These are phyloP conservation scores for Odontocolon sp. DNA, from an alignment of 2,888 invertebrate genomes.

Conservation along the genomic window DNA sequence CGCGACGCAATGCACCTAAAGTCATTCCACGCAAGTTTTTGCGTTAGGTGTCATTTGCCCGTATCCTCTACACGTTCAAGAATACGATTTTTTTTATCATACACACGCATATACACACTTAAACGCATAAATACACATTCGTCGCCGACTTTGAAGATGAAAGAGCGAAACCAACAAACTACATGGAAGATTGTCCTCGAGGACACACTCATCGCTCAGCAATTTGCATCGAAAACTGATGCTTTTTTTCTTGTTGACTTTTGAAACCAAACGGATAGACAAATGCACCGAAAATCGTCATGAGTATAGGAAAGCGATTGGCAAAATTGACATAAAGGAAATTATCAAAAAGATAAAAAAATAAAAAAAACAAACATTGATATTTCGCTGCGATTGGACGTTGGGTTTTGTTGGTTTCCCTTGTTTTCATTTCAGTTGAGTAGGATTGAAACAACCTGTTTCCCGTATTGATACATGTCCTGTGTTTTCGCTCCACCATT, in stretches of 20 bases:
- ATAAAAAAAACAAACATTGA: conserved; percentile 22
- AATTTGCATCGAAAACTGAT: conserved; percentile 31
- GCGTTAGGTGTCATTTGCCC: too few relatives aligned
- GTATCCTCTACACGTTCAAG: too few relatives aligned
- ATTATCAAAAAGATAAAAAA: background rate
- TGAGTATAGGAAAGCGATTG: conserved; percentile 24
- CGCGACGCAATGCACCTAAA: conserved; percentile 5
- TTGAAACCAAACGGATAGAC: conserved; percentile 80
- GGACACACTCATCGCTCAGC: conserved; percentile 50
- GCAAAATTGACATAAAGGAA: conserved; percentile 17
- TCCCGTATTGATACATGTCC: conserved; percentile 39
- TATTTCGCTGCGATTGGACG: conserved; percentile 76
- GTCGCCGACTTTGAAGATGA: conserved; percentile 67
- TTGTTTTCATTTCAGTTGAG: conserved; percentile 62
- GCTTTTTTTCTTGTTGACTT: conserved; percentile 32
- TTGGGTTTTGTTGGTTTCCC: conserved; percentile 68
- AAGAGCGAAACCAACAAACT: conserved; percentile 65
- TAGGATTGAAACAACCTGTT: conserved; percentile 41
- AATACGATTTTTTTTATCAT: too few relatives aligned
- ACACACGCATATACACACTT: conserved; percentile 14
- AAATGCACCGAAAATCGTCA: conserved; percentile 71
- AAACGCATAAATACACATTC: conserved; percentile 6
- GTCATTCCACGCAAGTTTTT: background rate
- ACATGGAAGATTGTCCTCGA: conserved; percentile 68
- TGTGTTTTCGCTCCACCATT: conserved; percentile 19